Evolutionary conservation across 1,140 invertebrate species (phyloP), one percentile per base, ranked within the genome.

Genomic region (Bombus vancouverensis): DNA sequence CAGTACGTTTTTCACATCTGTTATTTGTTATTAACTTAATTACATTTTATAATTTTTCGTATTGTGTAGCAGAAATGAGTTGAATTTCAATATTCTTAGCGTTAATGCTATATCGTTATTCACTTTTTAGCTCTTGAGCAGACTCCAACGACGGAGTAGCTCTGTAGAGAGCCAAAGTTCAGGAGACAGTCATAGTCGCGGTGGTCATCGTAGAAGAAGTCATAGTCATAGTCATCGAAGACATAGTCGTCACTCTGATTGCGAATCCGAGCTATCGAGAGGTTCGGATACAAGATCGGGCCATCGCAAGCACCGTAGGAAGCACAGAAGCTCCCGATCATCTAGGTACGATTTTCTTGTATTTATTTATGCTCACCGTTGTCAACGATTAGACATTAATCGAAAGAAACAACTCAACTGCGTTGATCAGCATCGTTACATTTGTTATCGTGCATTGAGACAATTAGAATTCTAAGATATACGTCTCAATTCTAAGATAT

Each of bases 91-190:
- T 34, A 68, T 68, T 34, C 8, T 22, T 34, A 22, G 9, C 34
- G 9, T 37, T 70, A 37, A 37, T 9, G 9, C 6, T 70, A 8
- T 39, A 28, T 42, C 37, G 10, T 28, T 37, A 34, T 53, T 75
- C 25, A 22, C 18, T n/a, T 81, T 74, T 42, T 78, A 96, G 95
- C 92, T 95, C 87, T 92, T 94, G 90, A 95, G 94, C 95, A 95
- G 92, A 93, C 95, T 95, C 86, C 95, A 95, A 82, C 92, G 95
- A 66, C 91, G 96, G 87, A 95, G 95, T 71, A 95, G 94, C 81
- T 98, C 98, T 2, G 97, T 98, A 2, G 98, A 98, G 93, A 98
- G 98, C 92, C 98, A 98, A 93, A 98, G 97, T 93, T 98, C 97
- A 34, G 94, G 93, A 57, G 95, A 95, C 88, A 95, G 95, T 89